Conservation (phyloP, 1,140 invertebrate species). For the Drosophila littoralis region DNA sequence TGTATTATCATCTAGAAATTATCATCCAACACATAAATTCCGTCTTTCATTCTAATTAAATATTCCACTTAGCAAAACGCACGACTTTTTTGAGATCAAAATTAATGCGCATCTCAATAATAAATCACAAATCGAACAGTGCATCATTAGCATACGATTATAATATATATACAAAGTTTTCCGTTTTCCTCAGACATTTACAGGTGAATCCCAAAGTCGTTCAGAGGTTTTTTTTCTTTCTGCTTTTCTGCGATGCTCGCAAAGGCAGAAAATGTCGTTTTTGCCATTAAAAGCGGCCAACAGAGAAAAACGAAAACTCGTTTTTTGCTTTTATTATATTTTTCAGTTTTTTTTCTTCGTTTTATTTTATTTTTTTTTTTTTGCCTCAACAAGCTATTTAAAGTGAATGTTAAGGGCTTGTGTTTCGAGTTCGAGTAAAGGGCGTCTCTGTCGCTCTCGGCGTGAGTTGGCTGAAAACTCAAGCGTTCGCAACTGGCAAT, state of each 20-base stretch:
- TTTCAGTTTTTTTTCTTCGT: background rate
- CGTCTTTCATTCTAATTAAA: background rate
- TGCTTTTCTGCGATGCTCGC: slow-evolving; percentile 29
- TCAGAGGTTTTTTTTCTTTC: slow-evolving; percentile 9
- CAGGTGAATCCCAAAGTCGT: slow-evolving; percentile 36
- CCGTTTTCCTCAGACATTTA: slow-evolving; percentile 18
- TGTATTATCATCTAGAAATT: no score
- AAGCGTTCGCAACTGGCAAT: slow-evolving; percentile 11
- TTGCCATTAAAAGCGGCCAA: slow-evolving; percentile 65
- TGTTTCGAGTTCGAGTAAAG: slow-evolving; percentile 43
- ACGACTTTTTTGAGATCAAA: background rate
- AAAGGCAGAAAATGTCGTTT: slow-evolving; percentile 67
- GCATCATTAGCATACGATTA: slow-evolving; percentile 6
- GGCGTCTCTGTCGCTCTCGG: slow-evolving; percentile 25
- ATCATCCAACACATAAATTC: no score
- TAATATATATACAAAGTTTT: background rate
- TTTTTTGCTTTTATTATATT: slow-evolving; percentile 40
- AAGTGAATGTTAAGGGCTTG: slow-evolving; percentile 79
- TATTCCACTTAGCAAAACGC: background rate
- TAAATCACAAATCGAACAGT: slow-evolving; percentile 6
- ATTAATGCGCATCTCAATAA: background rate
- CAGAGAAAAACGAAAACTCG: slow-evolving; percentile 72
- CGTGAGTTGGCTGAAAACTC: slow-evolving; percentile 40
- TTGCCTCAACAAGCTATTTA: slow-evolving; percentile 64
- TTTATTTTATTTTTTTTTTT: slow-evolving; percentile 1